phyloP scores from a whole-genome alignment of 2,797 vertebrate genomes.

The Tenualosa thibaudeaui region DNA sequence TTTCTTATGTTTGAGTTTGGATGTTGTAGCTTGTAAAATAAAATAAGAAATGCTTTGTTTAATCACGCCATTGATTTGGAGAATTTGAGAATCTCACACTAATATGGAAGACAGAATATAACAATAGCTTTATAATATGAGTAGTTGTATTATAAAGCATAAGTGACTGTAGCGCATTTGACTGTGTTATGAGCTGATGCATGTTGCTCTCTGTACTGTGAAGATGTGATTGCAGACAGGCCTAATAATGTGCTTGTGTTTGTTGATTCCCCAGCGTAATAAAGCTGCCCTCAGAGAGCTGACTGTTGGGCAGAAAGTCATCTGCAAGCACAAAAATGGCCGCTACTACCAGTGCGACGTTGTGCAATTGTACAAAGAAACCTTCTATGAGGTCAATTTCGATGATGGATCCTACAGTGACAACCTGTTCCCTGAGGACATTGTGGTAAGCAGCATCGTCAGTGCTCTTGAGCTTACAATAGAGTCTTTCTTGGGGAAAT shows the following conservation, averaged over 20 bases:
- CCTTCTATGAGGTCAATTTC: conserved; percentile 97
- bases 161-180: not conserved
- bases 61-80: too few relatives aligned
- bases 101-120: not conserved
- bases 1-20: too few relatives aligned
- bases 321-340: conserved; percentile 92
- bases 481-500: not conserved
- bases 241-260: not conserved
- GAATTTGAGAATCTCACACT: too few relatives aligned
- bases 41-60: too few relatives aligned
- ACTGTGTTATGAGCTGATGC: too few relatives aligned
- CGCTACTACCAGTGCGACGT: conserved; percentile 93
- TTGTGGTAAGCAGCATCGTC: conserved; percentile 75
- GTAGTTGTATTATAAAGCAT: not conserved
- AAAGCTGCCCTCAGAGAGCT: conserved; percentile 81
- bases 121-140: not conserved
- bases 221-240: not conserved
- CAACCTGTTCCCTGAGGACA: conserved; percentile 94
- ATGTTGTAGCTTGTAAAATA: not conserved
- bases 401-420: conserved; percentile 96
- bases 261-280: conserved; percentile 64
- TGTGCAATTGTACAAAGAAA: conserved; percentile 88
- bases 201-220: too few relatives aligned
- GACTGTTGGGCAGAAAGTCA: conserved; percentile 87
- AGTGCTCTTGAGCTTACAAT: not conserved